phyloP scores from a whole-genome alignment of 2,888 invertebrate genomes.

The Idaea straminata region DNA sequence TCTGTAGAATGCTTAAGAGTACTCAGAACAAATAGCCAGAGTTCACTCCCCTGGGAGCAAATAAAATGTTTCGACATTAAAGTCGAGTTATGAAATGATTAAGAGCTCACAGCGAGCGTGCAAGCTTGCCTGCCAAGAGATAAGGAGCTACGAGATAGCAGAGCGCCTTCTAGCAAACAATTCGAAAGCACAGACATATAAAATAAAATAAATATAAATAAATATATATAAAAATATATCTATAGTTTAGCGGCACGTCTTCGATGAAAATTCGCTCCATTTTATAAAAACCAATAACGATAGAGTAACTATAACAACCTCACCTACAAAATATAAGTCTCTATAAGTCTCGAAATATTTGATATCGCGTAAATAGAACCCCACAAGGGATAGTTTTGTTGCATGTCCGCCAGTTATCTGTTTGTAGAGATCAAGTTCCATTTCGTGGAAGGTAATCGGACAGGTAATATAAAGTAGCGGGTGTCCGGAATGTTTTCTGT shows the following conservation, averaged over 20 bases:
- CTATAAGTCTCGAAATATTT: constrained; percentile 55
- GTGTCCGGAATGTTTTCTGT: constrained; percentile 45
- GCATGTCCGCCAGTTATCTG: constrained; percentile 31
- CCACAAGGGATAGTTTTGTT: constrained; percentile 33
- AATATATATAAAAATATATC: too few relatives aligned
- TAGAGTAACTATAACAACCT: constrained; percentile 44
- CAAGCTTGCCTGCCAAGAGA: constrained; percentile 45
- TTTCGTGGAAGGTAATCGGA: constrained; percentile 37
- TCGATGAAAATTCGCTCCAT: constrained; percentile 27
- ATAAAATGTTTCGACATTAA: constrained; percentile 39
- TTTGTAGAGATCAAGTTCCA: constrained; percentile 34
- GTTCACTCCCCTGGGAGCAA: constrained; percentile 33
- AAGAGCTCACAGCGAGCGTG: constrained; percentile 30
- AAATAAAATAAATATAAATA: too few relatives aligned
- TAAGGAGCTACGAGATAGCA: constrained; percentile 42
- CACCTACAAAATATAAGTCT: constrained; percentile 54
- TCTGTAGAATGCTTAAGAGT: constrained; percentile 36
- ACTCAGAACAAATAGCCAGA: constrained; percentile 28
- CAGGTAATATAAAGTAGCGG: constrained; percentile 44
- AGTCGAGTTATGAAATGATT: constrained; percentile 41
- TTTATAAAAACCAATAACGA: constrained; percentile 38
- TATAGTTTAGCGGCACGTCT: background rate
- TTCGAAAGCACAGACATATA: constrained; percentile 33
- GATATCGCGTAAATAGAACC: constrained; percentile 47
- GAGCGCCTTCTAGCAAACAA: constrained; percentile 43